Evolutionary conservation across 2,888 invertebrate species (phyloP), one percentile per base, ranked within the genome.

Genomic region (Pherbina coryleti): DNA sequence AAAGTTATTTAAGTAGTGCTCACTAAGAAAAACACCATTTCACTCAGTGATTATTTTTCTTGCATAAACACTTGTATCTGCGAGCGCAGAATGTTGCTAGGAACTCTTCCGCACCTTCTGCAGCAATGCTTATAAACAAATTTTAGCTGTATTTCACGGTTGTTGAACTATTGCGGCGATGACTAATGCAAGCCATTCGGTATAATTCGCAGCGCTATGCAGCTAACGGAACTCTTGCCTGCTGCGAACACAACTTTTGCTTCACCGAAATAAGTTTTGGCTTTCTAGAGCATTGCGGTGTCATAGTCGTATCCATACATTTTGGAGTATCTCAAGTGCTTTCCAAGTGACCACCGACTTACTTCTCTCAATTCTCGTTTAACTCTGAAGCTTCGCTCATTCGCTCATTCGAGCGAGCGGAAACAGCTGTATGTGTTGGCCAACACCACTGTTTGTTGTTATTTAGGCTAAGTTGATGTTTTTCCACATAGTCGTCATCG

Each of bases 151-250:
- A 62, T 75, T 67, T 74, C 55, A 67, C 75, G 75, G 75, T 75
- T 75, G 67, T 75, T 75, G 75, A 75, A 75, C 75, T 67, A 34
- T 37, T 55, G 66, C 37, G 25, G 55, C 66, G 75, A 75, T 75
- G 75, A 75, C 75, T 75, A 75, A 75, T 75, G 66, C 75, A 31
- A 53, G 53, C n/a, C 75, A 44, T 75, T 66, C 37, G 34, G 25
- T 31, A 34, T 51, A 75, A 75, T 75, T 37, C 75, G 34, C 28
- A 67, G 67, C 67, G 55, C 28, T 28, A 53, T 75, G 75, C 75
- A 66, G 67, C n/a, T 75, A 75, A 75, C 75, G 75, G 75, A 66
- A 75, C 75, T 66, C 75, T 66, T 55, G 66, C 49, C 49, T 75
- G 66, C 55, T 14, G 60, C 60, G 14, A 60, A 44, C 44, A 44